phyloP scores from a whole-genome alignment of 1,140 invertebrate genomes.

The Eciton burchellii region DNA sequence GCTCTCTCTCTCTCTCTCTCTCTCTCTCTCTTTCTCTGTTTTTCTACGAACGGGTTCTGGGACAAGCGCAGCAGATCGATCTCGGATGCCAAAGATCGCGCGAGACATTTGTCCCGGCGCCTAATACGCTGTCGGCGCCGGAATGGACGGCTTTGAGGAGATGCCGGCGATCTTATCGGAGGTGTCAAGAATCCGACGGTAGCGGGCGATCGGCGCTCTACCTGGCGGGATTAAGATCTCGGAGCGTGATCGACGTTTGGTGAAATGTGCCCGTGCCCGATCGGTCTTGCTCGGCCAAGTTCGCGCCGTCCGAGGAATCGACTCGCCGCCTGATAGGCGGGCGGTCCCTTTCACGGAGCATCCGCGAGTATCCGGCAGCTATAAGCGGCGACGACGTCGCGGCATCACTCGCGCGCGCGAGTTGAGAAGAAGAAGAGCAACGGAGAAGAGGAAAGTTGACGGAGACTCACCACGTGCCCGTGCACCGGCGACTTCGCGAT shows the following conservation, averaged over 20 bases:
- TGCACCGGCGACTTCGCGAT: constrained; percentile 84
- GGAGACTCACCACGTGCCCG: constrained; percentile 84
- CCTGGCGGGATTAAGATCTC: constrained; percentile 77
- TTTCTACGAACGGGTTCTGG: background rate
- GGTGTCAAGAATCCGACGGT: constrained; percentile 73
- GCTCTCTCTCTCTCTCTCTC: background rate
- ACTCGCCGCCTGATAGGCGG: constrained; percentile 3
- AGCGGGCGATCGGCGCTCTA: constrained; percentile 72
- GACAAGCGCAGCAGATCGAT: background rate
- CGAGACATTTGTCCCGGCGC: constrained; percentile 1
- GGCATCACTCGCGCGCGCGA: background rate
- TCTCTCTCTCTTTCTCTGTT: too few relatives aligned
- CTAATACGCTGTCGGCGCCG: background rate
- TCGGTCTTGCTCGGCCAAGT: constrained; percentile 66
- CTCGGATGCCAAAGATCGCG: background rate
- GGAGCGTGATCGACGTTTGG: constrained; percentile 60
- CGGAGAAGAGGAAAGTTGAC: constrained; percentile 20
- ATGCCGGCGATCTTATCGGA: constrained; percentile 68
- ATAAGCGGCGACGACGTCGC: constrained; percentile 23
- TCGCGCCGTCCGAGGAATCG: constrained; percentile 17
- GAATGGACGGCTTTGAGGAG: background rate
- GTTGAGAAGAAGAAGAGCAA: background rate
- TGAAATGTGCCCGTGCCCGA: constrained; percentile 60
- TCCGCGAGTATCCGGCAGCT: constrained; percentile 1
- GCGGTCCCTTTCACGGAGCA: background rate